phyloP scores from a whole-genome alignment of 2,888 invertebrate genomes.

The Theretra japonica region DNA sequence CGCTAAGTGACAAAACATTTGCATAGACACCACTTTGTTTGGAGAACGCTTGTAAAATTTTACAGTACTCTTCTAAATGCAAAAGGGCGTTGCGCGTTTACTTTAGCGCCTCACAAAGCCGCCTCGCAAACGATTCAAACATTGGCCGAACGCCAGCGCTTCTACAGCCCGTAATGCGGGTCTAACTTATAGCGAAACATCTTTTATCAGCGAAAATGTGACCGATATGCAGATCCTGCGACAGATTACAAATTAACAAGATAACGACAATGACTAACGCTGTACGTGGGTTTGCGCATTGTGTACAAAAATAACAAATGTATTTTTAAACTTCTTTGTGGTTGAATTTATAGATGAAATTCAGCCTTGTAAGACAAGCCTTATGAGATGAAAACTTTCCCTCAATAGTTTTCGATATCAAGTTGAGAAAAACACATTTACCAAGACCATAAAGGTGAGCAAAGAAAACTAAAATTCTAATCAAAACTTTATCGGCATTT shows the following conservation, averaged over 20 bases:
- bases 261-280: neutral
- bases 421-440: conserved; percentile 16
- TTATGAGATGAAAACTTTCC: neutral
- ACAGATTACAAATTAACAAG: neutral
- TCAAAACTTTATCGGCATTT: conserved; percentile 18
- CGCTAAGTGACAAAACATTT: conserved; percentile 41
- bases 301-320: neutral
- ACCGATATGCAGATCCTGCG: conserved; percentile 33
- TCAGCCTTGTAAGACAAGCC: neutral
- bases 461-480: conserved; percentile 18
- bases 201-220: conserved; percentile 48
- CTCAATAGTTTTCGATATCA: neutral
- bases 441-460: neutral
- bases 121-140: conserved; percentile 61
- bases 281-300: neutral
- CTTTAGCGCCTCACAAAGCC: conserved; percentile 60
- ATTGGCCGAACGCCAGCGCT: conserved; percentile 64
- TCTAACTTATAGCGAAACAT: conserved; percentile 55
- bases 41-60: conserved; percentile 57
- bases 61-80: conserved; percentile 56
- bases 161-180: conserved; percentile 53
- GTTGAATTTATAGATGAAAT: neutral
- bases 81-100: conserved; percentile 66
- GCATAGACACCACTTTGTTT: conserved; percentile 50
- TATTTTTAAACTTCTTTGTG: neutral